A percentile compares a stretch with the other conserved stretches of the same genome.
Conservation (phyloP, 2,797 vertebrate genomes). For the Sebastiscus tertius region DNA sequence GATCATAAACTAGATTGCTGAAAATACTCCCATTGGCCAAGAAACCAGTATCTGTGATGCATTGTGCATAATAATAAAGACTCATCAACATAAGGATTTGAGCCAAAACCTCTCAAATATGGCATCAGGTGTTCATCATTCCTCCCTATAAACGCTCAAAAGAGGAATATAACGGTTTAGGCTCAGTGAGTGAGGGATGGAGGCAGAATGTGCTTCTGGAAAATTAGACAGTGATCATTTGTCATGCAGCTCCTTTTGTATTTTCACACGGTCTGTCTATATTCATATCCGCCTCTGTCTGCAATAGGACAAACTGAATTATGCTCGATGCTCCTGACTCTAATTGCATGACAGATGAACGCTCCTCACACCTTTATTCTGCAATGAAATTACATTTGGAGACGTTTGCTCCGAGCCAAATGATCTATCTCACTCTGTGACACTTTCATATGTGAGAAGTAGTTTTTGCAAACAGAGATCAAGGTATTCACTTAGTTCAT, state of each 20-base stretch:
- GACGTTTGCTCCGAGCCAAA: constrained; percentile 46
- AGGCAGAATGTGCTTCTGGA: constrained; percentile 41
- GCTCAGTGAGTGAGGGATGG: constrained; percentile 29
- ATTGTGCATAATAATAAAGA: constrained; percentile 23
- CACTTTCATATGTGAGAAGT: constrained; percentile 38
- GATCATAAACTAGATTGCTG: constrained; percentile 20
- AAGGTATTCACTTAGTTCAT: constrained; percentile 30
- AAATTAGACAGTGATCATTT: constrained; percentile 57
- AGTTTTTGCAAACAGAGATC: constrained; percentile 37
- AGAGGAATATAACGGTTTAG: constrained; percentile 27
- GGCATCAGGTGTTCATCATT: constrained; percentile 37
- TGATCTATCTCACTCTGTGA: constrained; percentile 29
- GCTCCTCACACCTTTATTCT: constrained; percentile 57
- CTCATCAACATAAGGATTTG: constrained; percentile 26
- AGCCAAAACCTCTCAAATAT: constrained; percentile 33
- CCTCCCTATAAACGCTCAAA: constrained; percentile 30
- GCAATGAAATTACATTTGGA: constrained; percentile 60
- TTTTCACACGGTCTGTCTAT: constrained; percentile 49
- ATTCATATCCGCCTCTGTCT: constrained; percentile 62
- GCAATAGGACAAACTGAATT: constrained; percentile 65
- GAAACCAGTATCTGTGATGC: background rate
- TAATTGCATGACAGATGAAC: constrained; percentile 79
- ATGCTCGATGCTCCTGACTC: constrained; percentile 57
- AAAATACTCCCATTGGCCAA: constrained; percentile 29
- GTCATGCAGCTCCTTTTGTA: constrained; percentile 54